Percentiles rank a stretch among this genome's conserved stretches.
Evolutionary conservation across 2,113 vertebrate genomes (phyloP).

Genomic region (Geothlypis trichas): DNA sequence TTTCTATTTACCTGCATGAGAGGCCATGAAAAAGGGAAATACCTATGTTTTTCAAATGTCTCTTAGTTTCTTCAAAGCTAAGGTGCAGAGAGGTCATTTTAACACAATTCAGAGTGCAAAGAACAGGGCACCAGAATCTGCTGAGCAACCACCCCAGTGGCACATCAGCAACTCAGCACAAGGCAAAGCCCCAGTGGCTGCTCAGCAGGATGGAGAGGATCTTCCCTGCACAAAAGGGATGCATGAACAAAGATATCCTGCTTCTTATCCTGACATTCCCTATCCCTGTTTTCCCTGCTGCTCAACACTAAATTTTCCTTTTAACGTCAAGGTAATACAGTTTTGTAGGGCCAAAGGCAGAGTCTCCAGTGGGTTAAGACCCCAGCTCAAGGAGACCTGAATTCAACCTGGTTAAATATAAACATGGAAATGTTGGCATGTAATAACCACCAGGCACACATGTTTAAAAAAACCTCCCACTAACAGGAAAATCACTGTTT

Average conservation of each 20-base stretch:
- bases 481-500: neutral
- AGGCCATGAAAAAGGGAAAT: neutral
- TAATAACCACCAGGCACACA: neutral
- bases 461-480: neutral
- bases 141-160: neutral
- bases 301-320: neutral
- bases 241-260: neutral
- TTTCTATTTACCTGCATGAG: neutral
- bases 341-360: neutral
- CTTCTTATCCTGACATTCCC: neutral
- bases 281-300: neutral
- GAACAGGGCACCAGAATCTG: rapidly evolving
- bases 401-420: neutral
- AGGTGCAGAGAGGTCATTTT: neutral
- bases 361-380: neutral
- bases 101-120: neutral
- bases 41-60: neutral
- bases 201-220: neutral
- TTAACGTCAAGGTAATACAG: neutral
- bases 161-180: neutral
- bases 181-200: neutral
- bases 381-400: neutral
- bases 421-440: rapidly evolving
- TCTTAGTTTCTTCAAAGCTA: neutral
- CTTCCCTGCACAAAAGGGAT: neutral